Percentiles rank a stretch among this genome's conserved stretches.
Conservation (phyloP, 35 echinoderm and acorn worm genomes). For the Ophiothrix spiculata region DNA sequence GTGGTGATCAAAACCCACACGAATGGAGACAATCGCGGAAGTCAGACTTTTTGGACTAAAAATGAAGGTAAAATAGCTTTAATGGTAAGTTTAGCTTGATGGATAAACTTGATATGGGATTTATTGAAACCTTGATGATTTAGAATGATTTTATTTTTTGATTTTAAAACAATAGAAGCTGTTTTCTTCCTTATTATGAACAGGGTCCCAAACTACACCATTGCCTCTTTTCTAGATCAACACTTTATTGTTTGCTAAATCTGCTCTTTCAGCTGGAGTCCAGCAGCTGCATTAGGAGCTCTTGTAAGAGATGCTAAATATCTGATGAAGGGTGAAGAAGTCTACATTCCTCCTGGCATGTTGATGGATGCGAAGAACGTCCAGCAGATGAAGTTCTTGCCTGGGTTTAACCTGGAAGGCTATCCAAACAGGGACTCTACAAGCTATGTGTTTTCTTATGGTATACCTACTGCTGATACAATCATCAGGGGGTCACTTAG, state of each 20-base stretch:
- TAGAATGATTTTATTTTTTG: background rate
- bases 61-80: background rate
- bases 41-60: too few species aligned
- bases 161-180: background rate
- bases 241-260: background rate
- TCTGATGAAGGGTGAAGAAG: constrained; percentile 63
- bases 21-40: too few species aligned
- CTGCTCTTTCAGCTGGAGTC: constrained; percentile 73
- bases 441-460: constrained; percentile 78
- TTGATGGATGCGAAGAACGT: constrained; percentile 69
- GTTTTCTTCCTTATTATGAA: too few species aligned
- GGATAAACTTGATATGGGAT: background rate
- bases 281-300: constrained; percentile 44
- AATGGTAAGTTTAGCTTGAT: background rate
- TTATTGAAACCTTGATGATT: background rate
- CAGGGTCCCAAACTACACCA: too few species aligned
- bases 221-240: background rate
- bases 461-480: constrained; percentile 72
- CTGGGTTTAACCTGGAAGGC: constrained; percentile 95
- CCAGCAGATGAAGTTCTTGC: constrained; percentile 69
- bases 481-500: constrained; percentile 75
- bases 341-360: constrained; percentile 84
- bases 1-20: too few species aligned
- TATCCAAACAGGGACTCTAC: constrained; percentile 90
- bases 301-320: constrained; percentile 83